Percentiles rank a stretch among this genome's conserved stretches.
Conservation (phyloP, 2,888 invertebrate genomes). For the Trachelus tabidus region DNA sequence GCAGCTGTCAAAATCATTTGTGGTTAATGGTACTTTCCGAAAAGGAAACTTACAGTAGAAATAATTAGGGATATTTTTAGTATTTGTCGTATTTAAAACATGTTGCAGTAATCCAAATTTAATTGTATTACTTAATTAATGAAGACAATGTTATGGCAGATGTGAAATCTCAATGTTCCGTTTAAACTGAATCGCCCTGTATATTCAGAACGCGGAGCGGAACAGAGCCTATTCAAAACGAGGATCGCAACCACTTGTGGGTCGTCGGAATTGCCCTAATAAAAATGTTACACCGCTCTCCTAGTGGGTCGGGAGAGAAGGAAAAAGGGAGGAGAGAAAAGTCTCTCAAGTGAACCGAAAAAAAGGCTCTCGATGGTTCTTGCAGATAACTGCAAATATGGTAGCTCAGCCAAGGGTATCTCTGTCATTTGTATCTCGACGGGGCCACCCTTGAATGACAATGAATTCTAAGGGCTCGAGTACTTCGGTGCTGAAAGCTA, state of each 20-base stretch:
- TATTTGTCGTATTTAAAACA: too few relatives aligned
- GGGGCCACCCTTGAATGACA: conserved; percentile 47
- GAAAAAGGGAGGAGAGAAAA: neutral
- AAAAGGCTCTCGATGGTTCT: conserved; percentile 40
- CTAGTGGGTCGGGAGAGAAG: neutral
- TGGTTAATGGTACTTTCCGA: too few relatives aligned
- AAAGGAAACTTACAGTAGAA: too few relatives aligned
- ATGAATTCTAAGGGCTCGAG: conserved; percentile 28
- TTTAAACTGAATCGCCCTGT: neutral
- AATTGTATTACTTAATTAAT: too few relatives aligned
- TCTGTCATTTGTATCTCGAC: conserved; percentile 58
- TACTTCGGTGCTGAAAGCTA: conserved; percentile 26
- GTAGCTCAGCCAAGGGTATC: conserved; percentile 49
- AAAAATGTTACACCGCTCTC: conserved; percentile 56
- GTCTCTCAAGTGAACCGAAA: conserved; percentile 32
- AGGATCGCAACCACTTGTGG: conserved; percentile 50
- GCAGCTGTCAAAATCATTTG: too few relatives aligned
- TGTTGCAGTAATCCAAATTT: too few relatives aligned
- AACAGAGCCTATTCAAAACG: conserved; percentile 7
- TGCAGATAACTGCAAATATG: conserved; percentile 50
- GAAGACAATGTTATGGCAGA: too few relatives aligned
- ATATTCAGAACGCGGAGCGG: conserved; percentile 12
- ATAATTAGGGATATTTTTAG: too few relatives aligned
- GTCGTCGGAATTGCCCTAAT: conserved; percentile 60
- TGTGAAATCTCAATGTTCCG: too few relatives aligned